Evolutionary conservation across 2,113 vertebrate species (phyloP).

Genomic region (Oostethus manadensis): DNA sequence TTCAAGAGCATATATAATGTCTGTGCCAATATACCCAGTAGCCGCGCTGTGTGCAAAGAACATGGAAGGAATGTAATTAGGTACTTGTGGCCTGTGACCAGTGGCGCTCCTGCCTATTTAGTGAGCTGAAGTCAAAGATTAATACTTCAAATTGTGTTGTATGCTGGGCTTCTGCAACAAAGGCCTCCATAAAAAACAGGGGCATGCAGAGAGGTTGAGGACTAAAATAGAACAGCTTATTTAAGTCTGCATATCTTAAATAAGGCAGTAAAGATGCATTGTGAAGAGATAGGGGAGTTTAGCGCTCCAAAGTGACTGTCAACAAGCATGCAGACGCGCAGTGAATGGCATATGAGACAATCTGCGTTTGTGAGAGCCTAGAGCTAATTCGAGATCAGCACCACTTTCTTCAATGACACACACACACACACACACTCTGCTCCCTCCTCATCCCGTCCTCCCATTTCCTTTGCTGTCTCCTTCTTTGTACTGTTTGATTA

Average conservation of each 20-base stretch:
- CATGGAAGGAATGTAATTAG: slow-evolving; percentile 52
- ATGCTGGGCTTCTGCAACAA: not conserved
- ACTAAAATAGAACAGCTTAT: slow-evolving; percentile 2
- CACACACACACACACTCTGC: not conserved
- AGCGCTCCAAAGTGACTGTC: not conserved
- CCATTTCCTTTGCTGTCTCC: slow-evolving; percentile 15
- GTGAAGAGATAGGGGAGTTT: not conserved
- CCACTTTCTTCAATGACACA: slow-evolving; percentile 6
- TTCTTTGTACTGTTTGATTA: slow-evolving; percentile 48
- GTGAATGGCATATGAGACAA: not conserved
- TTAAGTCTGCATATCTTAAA: not conserved
- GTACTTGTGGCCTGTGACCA: slow-evolving; percentile 53
- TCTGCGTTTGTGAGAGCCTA: slow-evolving; percentile 15
- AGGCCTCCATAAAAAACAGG: not conserved
- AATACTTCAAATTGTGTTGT: slow-evolving; percentile 1
- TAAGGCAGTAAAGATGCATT: not conserved
- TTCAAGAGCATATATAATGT: slow-evolving; percentile 18
- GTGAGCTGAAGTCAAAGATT: slow-evolving; percentile 14
- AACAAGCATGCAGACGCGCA: slow-evolving; percentile 5
- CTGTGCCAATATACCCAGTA: not conserved
- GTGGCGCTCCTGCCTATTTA: slow-evolving; percentile 28
- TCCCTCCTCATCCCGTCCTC: slow-evolving; percentile 1
- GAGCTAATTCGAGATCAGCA: slow-evolving; percentile 26
- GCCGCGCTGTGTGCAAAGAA: slow-evolving; percentile 47
- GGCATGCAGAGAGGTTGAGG: not conserved